Conservation (phyloP, 1,140 invertebrate species). For the Camponotus pennsylvanicus region DNA sequence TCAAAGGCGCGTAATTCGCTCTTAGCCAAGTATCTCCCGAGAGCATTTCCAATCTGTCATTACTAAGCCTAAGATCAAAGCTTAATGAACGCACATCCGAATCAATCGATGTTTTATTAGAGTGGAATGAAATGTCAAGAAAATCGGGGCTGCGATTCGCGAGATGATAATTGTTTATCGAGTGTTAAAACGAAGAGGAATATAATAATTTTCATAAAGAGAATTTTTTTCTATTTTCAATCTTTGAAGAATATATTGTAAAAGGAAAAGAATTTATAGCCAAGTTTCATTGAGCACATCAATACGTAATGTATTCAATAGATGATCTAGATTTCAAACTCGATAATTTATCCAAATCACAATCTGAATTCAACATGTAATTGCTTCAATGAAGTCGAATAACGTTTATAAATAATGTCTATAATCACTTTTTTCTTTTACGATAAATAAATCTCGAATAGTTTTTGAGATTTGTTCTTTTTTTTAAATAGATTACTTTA, state of each 20-base stretch:
- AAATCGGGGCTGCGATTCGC: neutral
- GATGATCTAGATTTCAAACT: neutral
- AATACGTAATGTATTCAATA: neutral
- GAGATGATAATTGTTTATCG: slow-evolving; percentile 33
- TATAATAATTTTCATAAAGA: slow-evolving; percentile 18
- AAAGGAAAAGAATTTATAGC: slow-evolving; percentile 15
- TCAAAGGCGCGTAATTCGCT: slow-evolving; percentile 19
- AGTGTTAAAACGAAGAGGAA: neutral
- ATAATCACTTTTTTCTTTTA: neutral
- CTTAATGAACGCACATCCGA: neutral
- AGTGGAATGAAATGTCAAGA: neutral
- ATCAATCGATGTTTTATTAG: neutral
- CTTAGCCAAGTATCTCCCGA: neutral
- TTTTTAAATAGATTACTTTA: neutral
- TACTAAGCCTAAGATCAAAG: neutral
- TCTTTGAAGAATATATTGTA: neutral
- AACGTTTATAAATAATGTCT: neutral
- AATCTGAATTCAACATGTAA: slow-evolving; percentile 14
- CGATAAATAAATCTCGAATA: neutral
- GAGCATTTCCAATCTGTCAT: neutral
- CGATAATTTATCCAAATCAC: neutral
- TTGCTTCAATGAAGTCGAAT: neutral
- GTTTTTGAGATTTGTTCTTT: neutral
- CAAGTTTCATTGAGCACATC: slow-evolving; percentile 9
- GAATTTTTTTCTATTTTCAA: too few species aligned